These are phyloP conservation scores for Megaustenia siamemsis DNA, from an alignment of 2,888 invertebrate genomes.

Conservation along the genomic window DNA sequence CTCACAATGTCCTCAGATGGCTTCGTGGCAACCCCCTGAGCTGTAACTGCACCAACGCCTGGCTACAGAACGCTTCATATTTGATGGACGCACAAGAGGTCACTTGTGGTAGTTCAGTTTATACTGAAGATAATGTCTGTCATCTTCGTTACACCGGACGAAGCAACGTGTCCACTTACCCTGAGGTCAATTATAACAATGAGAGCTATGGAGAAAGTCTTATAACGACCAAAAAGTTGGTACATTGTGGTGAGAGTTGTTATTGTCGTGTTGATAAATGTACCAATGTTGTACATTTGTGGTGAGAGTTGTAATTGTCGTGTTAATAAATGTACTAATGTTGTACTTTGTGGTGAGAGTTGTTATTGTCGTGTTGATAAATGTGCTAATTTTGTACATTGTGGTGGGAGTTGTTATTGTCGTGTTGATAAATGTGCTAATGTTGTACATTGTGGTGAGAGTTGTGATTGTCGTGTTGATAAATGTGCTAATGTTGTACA, in stretches of 20 bases:
- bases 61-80: constrained; percentile 26
- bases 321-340: no score
- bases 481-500: no score
- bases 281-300: no score
- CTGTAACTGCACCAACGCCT: constrained; percentile 37
- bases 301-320: no score
- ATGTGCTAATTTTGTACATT: no score
- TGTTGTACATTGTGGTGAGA: no score
- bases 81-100: neutral
- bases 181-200: neutral
- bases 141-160: neutral
- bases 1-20: constrained; percentile 5
- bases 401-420: no score
- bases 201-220: neutral
- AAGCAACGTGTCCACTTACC: neutral
- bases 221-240: neutral
- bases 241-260: neutral
- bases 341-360: no score
- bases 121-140: neutral
- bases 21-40: constrained; percentile 30
- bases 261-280: neutral
- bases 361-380: no score
- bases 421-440: no score
- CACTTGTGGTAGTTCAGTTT: neutral
- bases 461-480: no score